phyloP scores from a whole-genome alignment of 2,113 vertebrate genomes.

The Telmatochromis bifrenatus region DNA sequence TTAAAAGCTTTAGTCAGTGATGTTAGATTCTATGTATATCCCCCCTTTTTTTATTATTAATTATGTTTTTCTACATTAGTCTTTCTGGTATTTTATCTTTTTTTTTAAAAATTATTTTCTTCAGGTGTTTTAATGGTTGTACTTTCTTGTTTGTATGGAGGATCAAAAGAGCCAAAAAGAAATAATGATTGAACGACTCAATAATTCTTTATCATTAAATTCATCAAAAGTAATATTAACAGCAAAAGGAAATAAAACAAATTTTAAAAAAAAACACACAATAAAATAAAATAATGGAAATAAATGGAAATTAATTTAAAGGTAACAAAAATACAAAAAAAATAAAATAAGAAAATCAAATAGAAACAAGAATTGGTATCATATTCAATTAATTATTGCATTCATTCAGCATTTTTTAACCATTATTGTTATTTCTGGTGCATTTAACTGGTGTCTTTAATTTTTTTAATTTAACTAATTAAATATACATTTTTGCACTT shows the following conservation, averaged over 20 bases:
- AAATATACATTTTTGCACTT: neutral
- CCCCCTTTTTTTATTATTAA: neutral
- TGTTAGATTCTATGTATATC: neutral
- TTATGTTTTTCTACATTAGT: rapidly evolving
- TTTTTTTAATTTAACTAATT: neutral
- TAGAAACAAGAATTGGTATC: neutral
- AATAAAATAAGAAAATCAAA: neutral
- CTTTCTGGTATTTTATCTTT: neutral
- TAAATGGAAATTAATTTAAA: neutral
- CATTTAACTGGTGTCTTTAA: neutral
- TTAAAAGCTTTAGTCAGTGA: neutral
- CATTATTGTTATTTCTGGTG: neutral
- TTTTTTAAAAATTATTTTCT: rapidly evolving
- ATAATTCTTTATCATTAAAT: neutral
- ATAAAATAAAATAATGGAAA: neutral
- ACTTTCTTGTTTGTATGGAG: neutral
- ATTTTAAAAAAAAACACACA: rapidly evolving
- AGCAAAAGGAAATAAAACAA: neutral
- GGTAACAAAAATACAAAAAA: neutral
- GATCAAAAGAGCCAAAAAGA: neutral
- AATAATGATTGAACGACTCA: neutral
- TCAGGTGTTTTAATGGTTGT: neutral
- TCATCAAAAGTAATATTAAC: neutral
- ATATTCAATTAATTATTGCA: neutral
- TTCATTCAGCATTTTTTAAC: neutral